A percentile compares a stretch with the other conserved stretches of the same genome.
Evolutionary conservation across 2,797 vertebrate genomes (phyloP).

Genomic region (Sorex maritimensis): DNA sequence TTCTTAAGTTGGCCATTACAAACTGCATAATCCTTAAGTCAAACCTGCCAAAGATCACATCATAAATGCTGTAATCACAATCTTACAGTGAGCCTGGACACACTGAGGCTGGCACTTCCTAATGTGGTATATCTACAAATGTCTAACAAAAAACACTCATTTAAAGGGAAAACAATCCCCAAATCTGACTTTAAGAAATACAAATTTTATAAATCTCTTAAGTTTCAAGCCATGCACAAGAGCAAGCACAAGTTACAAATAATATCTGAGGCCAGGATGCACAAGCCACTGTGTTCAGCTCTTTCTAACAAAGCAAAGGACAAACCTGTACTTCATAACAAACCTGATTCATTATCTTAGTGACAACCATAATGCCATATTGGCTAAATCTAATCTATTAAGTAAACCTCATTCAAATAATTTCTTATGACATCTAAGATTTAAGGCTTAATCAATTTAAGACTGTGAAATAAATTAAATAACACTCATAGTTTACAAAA

Average conservation of each 20-base stretch:
- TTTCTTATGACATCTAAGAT: slow-evolving; percentile 32
- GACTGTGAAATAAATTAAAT: background rate
- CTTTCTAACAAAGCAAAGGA: slow-evolving; percentile 39
- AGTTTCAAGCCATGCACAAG: slow-evolving; percentile 42
- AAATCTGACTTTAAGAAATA: slow-evolving; percentile 52
- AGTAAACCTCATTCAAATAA: slow-evolving; percentile 60
- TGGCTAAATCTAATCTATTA: slow-evolving; percentile 59
- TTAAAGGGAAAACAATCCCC: slow-evolving; percentile 21
- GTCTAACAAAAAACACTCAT: slow-evolving; percentile 56
- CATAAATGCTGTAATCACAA: background rate
- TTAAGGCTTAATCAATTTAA: background rate
- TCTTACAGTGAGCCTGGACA: background rate
- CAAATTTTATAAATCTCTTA: slow-evolving; percentile 54
- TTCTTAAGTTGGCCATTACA: slow-evolving; percentile 18
- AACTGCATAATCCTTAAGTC: background rate
- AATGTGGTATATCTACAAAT: background rate
- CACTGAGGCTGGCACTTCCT: background rate
- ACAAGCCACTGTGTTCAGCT: slow-evolving; percentile 28
- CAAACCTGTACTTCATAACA: slow-evolving; percentile 36
- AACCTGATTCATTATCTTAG: slow-evolving; percentile 47
- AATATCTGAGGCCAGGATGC: background rate
- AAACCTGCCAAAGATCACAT: slow-evolving; percentile 43
- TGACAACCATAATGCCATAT: slow-evolving; percentile 3
- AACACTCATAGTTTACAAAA: slow-evolving; percentile 49
- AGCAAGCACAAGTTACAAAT: background rate